Evolutionary conservation across 2,888 invertebrate genomes (phyloP).

Genomic region (Myathropa florea): DNA sequence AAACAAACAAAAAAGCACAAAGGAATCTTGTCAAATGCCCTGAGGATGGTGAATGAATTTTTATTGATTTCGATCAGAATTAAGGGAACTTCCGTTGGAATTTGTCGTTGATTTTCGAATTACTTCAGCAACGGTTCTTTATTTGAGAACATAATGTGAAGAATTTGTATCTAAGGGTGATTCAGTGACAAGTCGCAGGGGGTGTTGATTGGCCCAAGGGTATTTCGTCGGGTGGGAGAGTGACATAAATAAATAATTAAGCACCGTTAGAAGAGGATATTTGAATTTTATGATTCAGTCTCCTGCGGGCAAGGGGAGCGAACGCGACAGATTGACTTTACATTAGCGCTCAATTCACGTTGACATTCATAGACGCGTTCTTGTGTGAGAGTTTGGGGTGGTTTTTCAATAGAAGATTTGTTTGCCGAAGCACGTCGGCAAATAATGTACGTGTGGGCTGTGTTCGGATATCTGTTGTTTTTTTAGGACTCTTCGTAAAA

Average conservation of each 20-base stretch:
- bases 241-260: background rate
- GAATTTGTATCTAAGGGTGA: background rate
- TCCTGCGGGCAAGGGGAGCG: background rate
- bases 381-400: background rate
- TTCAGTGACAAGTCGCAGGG: background rate
- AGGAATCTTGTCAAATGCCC: background rate
- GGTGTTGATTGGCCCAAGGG: background rate
- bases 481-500: background rate
- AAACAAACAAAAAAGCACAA: background rate
- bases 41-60: slow-evolving; percentile 28
- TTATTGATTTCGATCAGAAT: slow-evolving; percentile 23
- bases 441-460: too few relatives aligned
- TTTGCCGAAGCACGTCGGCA: background rate
- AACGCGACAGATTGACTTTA: background rate
- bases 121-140: background rate
- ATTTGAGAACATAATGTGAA: background rate
- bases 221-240: background rate
- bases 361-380: too few relatives aligned
- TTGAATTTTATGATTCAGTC: background rate
- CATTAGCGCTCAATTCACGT: background rate
- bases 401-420: background rate
- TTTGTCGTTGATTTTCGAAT: slow-evolving; percentile 33
- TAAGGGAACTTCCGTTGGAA: background rate
- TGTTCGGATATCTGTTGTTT: background rate
- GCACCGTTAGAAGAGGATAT: background rate